Evolutionary conservation across 2,113 vertebrate species (phyloP).

Genomic region (Arizona elegans): DNA sequence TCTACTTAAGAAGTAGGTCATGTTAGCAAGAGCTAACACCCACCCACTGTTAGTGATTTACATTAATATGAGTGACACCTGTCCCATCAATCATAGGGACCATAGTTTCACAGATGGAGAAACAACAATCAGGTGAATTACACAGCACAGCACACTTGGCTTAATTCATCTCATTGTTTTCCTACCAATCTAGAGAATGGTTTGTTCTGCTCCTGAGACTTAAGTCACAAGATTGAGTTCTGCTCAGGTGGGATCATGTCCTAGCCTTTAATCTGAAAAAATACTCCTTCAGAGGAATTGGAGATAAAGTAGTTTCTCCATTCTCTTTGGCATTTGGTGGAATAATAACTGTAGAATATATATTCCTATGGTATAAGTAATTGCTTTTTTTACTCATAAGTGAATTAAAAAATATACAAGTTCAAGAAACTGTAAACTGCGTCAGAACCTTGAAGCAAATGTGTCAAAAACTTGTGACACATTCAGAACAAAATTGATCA

Average conservation of each 20-base stretch:
- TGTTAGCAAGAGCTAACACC: conserved; percentile 7
- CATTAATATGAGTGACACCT: conserved; percentile 82
- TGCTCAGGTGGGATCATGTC: conserved; percentile 69
- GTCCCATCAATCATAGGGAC: conserved; percentile 81
- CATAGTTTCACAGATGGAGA: conserved; percentile 82
- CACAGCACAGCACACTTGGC: conserved; percentile 63
- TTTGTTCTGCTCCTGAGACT: conserved; percentile 55
- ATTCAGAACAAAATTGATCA: background rate
- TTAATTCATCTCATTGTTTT: conserved; percentile 71
- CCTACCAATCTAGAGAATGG: conserved; percentile 58
- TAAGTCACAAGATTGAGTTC: conserved; percentile 66
- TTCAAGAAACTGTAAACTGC: background rate
- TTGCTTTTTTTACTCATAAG: background rate
- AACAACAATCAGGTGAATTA: conserved; percentile 78
- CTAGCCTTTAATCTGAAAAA: conserved; percentile 35
- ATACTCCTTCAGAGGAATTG: background rate
- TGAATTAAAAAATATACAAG: background rate
- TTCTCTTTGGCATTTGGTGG: background rate
- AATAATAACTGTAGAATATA: background rate
- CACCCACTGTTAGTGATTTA: conserved; percentile 61
- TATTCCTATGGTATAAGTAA: background rate
- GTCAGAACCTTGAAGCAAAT: background rate
- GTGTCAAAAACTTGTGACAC: background rate
- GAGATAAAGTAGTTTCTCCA: background rate
- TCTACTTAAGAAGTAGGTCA: conserved; percentile 34